A percentile compares a stretch with the other conserved stretches of the same genome.
These are phyloP conservation scores for Uloborus plumipes DNA, from an alignment of 2,888 invertebrate species.

Conservation along the genomic window DNA sequence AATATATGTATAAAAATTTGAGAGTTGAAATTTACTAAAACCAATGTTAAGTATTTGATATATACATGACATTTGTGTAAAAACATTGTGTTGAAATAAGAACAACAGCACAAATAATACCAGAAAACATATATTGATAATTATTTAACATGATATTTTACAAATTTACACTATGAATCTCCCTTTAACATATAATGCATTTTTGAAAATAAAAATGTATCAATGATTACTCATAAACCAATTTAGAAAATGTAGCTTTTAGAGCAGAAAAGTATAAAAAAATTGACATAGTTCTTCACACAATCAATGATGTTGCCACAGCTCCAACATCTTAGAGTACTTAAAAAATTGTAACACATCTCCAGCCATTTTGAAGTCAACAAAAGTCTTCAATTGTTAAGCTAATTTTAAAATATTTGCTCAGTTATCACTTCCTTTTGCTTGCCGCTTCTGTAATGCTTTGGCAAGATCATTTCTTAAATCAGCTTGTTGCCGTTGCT, in stretches of 20 bases:
- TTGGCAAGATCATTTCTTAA: constrained; percentile 88
- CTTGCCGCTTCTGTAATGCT: constrained; percentile 86
- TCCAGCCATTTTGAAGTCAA: constrained; percentile 11
- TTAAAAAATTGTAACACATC: constrained; percentile 22
- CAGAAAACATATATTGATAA: constrained; percentile 35
- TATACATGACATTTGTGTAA: too few relatives aligned
- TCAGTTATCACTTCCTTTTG: constrained; percentile 72
- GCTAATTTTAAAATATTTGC: constrained; percentile 37
- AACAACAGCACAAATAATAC: neutral
- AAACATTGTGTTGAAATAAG: too few relatives aligned
- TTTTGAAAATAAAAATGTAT: constrained; percentile 1
- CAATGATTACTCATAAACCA: constrained; percentile 17
- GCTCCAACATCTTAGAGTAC: constrained; percentile 2
- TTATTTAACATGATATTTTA: constrained; percentile 31
- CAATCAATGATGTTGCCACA: constrained; percentile 1
- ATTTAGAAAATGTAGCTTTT: constrained; percentile 4
- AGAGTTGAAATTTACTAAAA: too few relatives aligned
- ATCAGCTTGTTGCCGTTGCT: constrained; percentile 86
- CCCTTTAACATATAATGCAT: constrained; percentile 14
- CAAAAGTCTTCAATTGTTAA: constrained; percentile 22
- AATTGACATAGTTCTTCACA: constrained; percentile 6
- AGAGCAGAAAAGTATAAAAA: constrained; percentile 18
- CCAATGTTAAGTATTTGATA: too few relatives aligned
- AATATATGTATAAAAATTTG: too few relatives aligned
- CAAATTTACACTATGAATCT: constrained; percentile 31